Percentiles rank a stretch among this genome's conserved stretches.
Evolutionary conservation across 2,888 invertebrate genomes (phyloP).

Genomic region (Philhelius pedissequus): DNA sequence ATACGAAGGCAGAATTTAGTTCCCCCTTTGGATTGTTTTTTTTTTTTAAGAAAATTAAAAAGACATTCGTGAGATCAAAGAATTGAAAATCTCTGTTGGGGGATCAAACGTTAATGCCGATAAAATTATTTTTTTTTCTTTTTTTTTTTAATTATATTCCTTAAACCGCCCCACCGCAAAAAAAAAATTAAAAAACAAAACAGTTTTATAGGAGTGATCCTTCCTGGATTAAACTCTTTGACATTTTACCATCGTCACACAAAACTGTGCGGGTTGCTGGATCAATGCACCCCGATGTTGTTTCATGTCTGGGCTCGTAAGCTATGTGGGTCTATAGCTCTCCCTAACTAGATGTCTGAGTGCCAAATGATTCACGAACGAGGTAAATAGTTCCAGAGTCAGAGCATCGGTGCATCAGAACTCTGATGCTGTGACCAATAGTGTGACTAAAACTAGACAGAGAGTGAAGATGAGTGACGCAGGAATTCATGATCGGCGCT

Average conservation of each 20-base stretch:
- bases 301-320: slow-evolving; percentile 47
- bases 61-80: slow-evolving; percentile 55
- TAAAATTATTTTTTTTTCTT: slow-evolving; percentile 9
- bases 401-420: neutral
- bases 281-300: slow-evolving; percentile 2
- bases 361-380: slow-evolving; percentile 56
- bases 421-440: slow-evolving; percentile 44
- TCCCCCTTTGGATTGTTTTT: slow-evolving; percentile 30
- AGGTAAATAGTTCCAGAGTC: slow-evolving; percentile 18
- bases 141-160: slow-evolving; percentile 1
- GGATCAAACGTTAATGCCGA: slow-evolving; percentile 56
- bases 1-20: slow-evolving; percentile 36
- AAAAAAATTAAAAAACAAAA: neutral
- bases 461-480: slow-evolving; percentile 61
- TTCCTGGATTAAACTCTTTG: slow-evolving; percentile 44
- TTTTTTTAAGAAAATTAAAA: slow-evolving; percentile 11
- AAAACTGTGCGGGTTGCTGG: neutral
- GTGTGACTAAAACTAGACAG: slow-evolving; percentile 60
- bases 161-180: neutral
- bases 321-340: neutral
- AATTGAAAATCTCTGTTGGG: slow-evolving; percentile 27
- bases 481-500: slow-evolving; percentile 57
- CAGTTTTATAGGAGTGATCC: slow-evolving; percentile 24
- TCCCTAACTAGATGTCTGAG: slow-evolving; percentile 49
- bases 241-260: slow-evolving; percentile 30